These are phyloP conservation scores for Agapornis canus DNA, from an alignment of 2,797 vertebrate genomes.

Conservation along the genomic window DNA sequence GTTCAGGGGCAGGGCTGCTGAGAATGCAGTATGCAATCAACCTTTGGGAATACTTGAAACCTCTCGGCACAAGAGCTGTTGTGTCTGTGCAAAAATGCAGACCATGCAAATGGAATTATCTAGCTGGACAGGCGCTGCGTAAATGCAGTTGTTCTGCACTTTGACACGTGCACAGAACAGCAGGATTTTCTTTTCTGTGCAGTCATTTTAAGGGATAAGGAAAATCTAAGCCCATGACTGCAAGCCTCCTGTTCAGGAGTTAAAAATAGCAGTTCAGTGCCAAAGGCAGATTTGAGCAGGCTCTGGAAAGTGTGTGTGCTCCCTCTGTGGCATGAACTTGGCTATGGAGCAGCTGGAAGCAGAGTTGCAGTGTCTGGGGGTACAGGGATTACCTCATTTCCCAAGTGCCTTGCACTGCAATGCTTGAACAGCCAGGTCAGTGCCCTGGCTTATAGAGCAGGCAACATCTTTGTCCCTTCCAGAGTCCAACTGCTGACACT, in stretches of 20 bases:
- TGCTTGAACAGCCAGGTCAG: background rate
- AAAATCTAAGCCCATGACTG: background rate
- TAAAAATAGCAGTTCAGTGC: background rate
- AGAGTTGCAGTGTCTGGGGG: background rate
- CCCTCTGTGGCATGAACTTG: background rate
- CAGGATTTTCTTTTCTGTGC: background rate
- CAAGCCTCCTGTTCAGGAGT: background rate
- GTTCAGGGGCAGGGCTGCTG: background rate
- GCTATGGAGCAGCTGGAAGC: background rate
- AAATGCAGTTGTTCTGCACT: background rate
- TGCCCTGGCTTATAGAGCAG: background rate
- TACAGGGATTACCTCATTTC: background rate
- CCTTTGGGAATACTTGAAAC: background rate
- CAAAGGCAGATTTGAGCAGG: background rate
- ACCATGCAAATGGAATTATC: background rate
- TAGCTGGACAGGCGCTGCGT: accelerated
- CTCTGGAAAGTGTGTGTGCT: background rate
- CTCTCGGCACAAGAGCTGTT: background rate
- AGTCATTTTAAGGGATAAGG: background rate
- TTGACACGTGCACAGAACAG: background rate
- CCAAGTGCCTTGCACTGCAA: accelerated
- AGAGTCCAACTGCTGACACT: background rate
- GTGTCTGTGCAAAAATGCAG: background rate
- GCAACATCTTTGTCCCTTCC: background rate
- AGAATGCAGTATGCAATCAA: accelerated